Evolutionary conservation across 35 echinoderm and acorn worm species (phyloP).

Genomic region (Apostichopus californicus): DNA sequence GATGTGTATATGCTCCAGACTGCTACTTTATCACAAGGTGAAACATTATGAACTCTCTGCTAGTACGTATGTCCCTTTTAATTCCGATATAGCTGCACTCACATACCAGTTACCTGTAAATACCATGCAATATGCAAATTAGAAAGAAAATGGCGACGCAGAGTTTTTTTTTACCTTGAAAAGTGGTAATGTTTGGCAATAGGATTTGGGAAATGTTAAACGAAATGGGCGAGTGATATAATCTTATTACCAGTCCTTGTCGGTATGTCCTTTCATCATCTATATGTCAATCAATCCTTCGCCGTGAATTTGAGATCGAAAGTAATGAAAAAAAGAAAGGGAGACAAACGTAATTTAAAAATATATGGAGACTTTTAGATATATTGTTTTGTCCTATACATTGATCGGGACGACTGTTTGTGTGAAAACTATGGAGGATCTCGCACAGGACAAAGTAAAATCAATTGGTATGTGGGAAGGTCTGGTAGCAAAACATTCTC

Average conservation of each 20-base stretch:
- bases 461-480: not conserved
- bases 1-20: too few species aligned
- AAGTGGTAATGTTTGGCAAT: not conserved
- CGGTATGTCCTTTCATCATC: not conserved
- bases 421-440: not conserved
- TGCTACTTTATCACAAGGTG: too few species aligned
- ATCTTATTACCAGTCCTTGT: not conserved
- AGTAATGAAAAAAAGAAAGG: not conserved
- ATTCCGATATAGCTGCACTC: too few species aligned
- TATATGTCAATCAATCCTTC: not conserved
- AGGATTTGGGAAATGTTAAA: not conserved
- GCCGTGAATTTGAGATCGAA: not conserved
- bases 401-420: not conserved
- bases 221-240: not conserved
- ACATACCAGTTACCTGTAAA: not conserved
- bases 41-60: too few species aligned
- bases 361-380: not conserved
- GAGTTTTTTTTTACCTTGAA: not conserved
- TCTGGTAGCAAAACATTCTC: not conserved
- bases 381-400: not conserved
- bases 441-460: not conserved
- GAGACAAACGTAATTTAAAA: not conserved
- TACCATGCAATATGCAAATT: not conserved
- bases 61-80: too few species aligned
- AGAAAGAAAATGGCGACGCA: not conserved